Evolutionary conservation across 2,113 vertebrate genomes (phyloP).

Genomic region (Cervus canadensis): DNA sequence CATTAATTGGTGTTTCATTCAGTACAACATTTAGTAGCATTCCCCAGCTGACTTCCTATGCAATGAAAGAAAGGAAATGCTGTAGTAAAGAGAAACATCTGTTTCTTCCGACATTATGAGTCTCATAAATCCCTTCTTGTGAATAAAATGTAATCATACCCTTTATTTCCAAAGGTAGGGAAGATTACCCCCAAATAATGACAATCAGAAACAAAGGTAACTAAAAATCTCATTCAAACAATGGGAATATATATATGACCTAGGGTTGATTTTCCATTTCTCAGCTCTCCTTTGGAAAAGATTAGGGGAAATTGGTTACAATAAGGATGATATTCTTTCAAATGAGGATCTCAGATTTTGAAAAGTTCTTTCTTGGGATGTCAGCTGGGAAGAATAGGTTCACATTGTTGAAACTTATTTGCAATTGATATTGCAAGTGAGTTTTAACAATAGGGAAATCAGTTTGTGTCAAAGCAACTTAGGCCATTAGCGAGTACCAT

Average conservation of each 20-base stretch:
- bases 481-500: conserved; percentile 38
- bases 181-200: conserved; percentile 75
- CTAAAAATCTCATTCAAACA: conserved; percentile 70
- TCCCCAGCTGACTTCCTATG: conserved; percentile 75
- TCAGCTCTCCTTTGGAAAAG: conserved; percentile 50
- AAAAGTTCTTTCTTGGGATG: conserved; percentile 7
- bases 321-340: conserved; percentile 42
- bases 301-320: conserved; percentile 48
- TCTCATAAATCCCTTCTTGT: conserved; percentile 79
- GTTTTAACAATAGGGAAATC: conserved; percentile 55
- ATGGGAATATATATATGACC: conserved; percentile 38
- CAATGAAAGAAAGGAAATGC: conserved; percentile 68
- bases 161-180: conserved; percentile 81
- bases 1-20: conserved; percentile 73
- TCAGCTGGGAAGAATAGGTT: conserved; percentile 51
- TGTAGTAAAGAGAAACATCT: conserved; percentile 78
- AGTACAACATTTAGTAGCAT: conserved; percentile 67
- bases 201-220: conserved; percentile 77
- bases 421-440: conserved; percentile 28
- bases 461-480: conserved; percentile 51
- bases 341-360: conserved; percentile 45
- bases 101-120: conserved; percentile 76
- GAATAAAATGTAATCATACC: conserved; percentile 81
- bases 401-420: conserved; percentile 57
- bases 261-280: conserved; percentile 7